Evolutionary conservation across 2,797 vertebrate genomes (phyloP), one percentile per base, ranked within the genome.

Genomic region (Bovichtus variegatus): DNA sequence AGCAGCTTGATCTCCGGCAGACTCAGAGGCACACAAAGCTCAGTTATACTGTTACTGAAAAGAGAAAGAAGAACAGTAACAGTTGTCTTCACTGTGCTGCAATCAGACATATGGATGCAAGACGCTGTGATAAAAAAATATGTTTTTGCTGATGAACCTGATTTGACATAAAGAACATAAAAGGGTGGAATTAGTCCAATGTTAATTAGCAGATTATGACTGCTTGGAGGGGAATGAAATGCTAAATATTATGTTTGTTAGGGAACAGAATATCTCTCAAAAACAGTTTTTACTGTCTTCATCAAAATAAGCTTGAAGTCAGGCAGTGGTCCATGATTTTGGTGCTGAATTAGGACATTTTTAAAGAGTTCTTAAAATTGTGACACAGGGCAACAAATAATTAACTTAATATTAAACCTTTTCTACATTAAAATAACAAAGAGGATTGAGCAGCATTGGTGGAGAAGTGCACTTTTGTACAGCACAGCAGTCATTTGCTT

Each of bases 1-100:
- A 99, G 93, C 86, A 95, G 90, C 87, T 94, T 97, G 84, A 99
- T 76, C 83, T 98, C 96, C 41, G 94, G 93, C 63, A 99, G 95
- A 84, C 64, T 81, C 19, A 97, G 83, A 1, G 95, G 92, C 72
- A 72, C 49, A 97, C 46, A n/a, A 0, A 83, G 92, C 64, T 93
- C 91, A 2, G 92, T 87, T 43, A 99, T 93, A 74, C 91, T 91
- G 93, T 99, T 99, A 11, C 34, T 94, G 79, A 27, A 76, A n/a
- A 58, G 9, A 58, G 5, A 13, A 34, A 15, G 6, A 4, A 3
- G 9, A 27, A 3, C 44, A 41, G 21, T 1, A 27, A n/a, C 23
- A 18, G 13, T 19, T 36, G 12, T 6, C 1, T n/a, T 76, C 36
- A 68, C 2, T 31, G 40, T 31, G 53, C 38, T 74, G 27, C 41